These are phyloP conservation scores for Chaetura pelagica DNA, from an alignment of 2,113 vertebrate genomes.

Conservation along the genomic window DNA sequence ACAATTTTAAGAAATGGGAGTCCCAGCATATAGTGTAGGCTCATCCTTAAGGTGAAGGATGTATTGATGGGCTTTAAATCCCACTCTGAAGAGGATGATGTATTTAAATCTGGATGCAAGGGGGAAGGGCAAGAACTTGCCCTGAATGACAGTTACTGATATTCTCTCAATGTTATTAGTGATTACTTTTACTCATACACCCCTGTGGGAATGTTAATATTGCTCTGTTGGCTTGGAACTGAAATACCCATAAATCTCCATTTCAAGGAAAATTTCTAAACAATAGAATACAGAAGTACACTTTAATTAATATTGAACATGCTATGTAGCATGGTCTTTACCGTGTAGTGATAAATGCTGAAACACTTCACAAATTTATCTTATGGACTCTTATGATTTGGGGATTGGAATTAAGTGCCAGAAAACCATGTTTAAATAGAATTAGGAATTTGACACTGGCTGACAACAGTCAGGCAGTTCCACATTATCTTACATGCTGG, in stretches of 20 bases:
- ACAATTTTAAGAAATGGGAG: background rate
- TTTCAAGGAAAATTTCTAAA: slow-evolving; percentile 62
- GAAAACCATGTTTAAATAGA: background rate
- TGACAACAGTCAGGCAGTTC: background rate
- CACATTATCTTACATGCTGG: background rate
- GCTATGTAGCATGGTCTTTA: slow-evolving; percentile 6
- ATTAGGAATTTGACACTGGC: background rate
- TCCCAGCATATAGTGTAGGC: background rate
- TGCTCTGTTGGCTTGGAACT: slow-evolving; percentile 16
- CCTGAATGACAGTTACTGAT: slow-evolving; percentile 21
- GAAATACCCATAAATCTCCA: slow-evolving; percentile 52
- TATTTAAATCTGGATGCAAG: slow-evolving; percentile 23
- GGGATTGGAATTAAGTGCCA: background rate
- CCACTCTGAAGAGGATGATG: slow-evolving; percentile 11
- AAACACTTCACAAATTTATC: background rate
- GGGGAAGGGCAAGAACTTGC: background rate
- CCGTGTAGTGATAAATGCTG: background rate
- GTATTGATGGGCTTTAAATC: slow-evolving; percentile 19
- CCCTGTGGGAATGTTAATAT: slow-evolving; percentile 46
- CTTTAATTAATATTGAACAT: slow-evolving; percentile 16
- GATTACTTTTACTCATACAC: slow-evolving; percentile 43
- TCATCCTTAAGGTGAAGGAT: background rate
- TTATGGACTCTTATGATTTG: background rate
- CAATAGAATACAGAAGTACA: slow-evolving; percentile 29
- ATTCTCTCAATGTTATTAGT: slow-evolving; percentile 28